Evolutionary conservation across 2,113 vertebrate species (phyloP).

Genomic region (Oenanthe oenanthe): DNA sequence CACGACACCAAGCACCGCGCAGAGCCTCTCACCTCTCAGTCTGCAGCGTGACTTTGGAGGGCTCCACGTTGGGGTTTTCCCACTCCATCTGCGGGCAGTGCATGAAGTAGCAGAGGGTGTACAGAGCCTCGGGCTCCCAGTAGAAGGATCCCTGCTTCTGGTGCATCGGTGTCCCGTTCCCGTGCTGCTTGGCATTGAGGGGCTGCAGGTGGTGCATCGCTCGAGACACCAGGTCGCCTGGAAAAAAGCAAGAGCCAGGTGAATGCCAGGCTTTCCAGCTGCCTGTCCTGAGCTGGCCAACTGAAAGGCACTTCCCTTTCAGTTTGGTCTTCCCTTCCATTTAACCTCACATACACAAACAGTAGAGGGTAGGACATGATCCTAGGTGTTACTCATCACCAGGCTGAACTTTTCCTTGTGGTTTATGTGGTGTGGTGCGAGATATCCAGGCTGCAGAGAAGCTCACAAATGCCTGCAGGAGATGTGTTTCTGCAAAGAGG

Average conservation of each 20-base stretch:
- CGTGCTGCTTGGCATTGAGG: conserved; percentile 87
- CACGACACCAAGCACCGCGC: rapidly evolving
- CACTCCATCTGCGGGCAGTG: conserved; percentile 98
- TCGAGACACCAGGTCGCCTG: conserved; percentile 94
- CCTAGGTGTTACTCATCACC: neutral
- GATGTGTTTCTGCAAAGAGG: neutral
- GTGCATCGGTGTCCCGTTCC: conserved; percentile 90
- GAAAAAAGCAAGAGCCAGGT: conserved; percentile 43
- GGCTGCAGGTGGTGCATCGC: conserved; percentile 97
- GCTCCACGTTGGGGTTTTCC: conserved; percentile 97
- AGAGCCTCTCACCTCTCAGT: conserved; percentile 88
- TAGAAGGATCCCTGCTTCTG: conserved; percentile 86
- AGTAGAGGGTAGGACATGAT: neutral
- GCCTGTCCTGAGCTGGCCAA: neutral
- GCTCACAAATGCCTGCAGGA: neutral
- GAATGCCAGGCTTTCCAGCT: neutral
- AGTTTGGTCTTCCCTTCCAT: neutral
- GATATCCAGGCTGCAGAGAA: neutral
- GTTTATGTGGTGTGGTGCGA: rapidly evolving
- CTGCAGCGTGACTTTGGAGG: conserved; percentile 92
- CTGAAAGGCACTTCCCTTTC: neutral
- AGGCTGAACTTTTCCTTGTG: neutral
- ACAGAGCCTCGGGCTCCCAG: conserved; percentile 95
- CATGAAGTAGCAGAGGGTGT: conserved; percentile 99
- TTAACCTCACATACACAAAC: neutral